Conservation (phyloP, 1,140 invertebrate genomes). For the Drosophila subobscura region DNA sequence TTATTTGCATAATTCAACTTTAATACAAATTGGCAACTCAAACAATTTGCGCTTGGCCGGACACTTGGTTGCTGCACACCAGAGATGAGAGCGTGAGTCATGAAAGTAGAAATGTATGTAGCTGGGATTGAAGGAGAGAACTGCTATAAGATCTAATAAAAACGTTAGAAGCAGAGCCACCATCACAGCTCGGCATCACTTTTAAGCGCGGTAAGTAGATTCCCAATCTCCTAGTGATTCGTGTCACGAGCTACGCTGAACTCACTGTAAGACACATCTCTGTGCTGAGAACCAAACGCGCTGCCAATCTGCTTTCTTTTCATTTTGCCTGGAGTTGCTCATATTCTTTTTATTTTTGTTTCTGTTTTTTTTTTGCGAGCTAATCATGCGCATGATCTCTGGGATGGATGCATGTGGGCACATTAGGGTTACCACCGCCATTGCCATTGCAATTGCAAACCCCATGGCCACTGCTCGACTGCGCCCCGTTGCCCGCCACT, state of each 20-base stretch:
- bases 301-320: constrained; percentile 11
- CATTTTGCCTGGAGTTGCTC: constrained; percentile 9
- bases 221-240: too few relatives aligned
- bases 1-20: constrained; percentile 76
- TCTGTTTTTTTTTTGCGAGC: constrained; percentile 31
- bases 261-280: constrained; percentile 8
- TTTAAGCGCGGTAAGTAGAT: too few relatives aligned
- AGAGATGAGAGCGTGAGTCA: neutral
- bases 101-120: too few relatives aligned
- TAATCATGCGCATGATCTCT: constrained; percentile 75
- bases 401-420: constrained; percentile 49
- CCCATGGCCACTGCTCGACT: constrained; percentile 9
- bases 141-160: too few relatives aligned
- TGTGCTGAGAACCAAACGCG: constrained; percentile 24
- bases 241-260: too few relatives aligned
- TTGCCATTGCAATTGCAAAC: neutral
- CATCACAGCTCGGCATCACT: too few relatives aligned
- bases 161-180: too few relatives aligned
- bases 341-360: neutral
- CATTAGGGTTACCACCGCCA: constrained; percentile 39
- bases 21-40: constrained; percentile 71
- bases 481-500: neutral
- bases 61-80: constrained; percentile 3
- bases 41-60: constrained; percentile 42
- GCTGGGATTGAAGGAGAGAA: too few relatives aligned